These are phyloP conservation scores for Oryzias melastigma DNA, from an alignment of 2,113 vertebrate species.

Conservation along the genomic window DNA sequence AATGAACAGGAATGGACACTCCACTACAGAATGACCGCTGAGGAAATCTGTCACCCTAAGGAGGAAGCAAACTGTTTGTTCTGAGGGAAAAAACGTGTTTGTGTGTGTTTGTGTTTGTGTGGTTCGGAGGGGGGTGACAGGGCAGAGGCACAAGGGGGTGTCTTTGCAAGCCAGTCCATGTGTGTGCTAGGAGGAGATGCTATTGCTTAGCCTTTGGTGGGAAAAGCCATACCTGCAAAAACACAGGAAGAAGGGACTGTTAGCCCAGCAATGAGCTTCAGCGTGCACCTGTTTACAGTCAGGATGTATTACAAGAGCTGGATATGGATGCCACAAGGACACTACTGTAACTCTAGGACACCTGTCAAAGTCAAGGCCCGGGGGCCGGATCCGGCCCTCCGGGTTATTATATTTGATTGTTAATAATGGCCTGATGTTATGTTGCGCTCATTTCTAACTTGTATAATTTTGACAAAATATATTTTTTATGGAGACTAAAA, in stretches of 20 bases:
- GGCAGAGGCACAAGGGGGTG: neutral
- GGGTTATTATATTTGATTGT: no score
- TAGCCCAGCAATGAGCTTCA: slow-evolving; percentile 81
- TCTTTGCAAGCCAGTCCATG: slow-evolving; percentile 74
- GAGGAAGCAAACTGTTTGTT: slow-evolving; percentile 59
- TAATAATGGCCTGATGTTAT: no score
- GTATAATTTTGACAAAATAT: no score
- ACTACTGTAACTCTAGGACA: no score
- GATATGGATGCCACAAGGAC: slow-evolving; percentile 16
- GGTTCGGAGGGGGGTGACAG: neutral
- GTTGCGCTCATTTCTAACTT: no score
- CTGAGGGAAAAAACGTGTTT: slow-evolving; percentile 46
- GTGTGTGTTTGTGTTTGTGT: neutral
- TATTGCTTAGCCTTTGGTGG: slow-evolving; percentile 97
- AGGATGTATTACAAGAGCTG: slow-evolving; percentile 69
- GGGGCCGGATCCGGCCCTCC: no score
- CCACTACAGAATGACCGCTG: slow-evolving; percentile 60
- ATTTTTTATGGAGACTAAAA: no score
- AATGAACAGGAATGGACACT: slow-evolving; percentile 66
- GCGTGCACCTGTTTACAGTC: neutral
- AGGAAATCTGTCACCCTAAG: slow-evolving; percentile 62
- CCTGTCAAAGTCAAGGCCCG: no score
- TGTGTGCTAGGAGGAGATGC: slow-evolving; percentile 61
- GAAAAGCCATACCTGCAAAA: slow-evolving; percentile 99
- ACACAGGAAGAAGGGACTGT: slow-evolving; percentile 94